These are phyloP conservation scores for Neodiprion fabricii DNA, from an alignment of 1,140 invertebrate species.

Conservation along the genomic window DNA sequence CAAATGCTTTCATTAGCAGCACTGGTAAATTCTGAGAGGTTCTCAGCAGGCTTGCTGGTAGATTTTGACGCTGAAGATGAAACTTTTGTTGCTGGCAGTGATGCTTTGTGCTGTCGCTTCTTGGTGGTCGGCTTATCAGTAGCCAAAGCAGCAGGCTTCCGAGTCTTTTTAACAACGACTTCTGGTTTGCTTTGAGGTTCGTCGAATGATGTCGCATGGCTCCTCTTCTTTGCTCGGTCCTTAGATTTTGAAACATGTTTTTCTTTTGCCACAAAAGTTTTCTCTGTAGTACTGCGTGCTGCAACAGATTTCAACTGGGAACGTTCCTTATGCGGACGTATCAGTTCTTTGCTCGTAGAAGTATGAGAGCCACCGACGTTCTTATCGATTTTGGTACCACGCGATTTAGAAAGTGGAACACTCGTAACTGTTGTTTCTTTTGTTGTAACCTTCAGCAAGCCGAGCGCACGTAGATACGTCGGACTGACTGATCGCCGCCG, in stretches of 20 bases:
- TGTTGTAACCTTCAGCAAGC: background rate
- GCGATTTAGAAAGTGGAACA: background rate
- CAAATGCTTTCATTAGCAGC: background rate
- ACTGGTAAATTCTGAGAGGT: background rate
- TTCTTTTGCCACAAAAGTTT: background rate
- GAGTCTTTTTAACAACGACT: background rate
- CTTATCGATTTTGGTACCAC: background rate
- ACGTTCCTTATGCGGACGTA: constrained; percentile 2
- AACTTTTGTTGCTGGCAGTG: background rate
- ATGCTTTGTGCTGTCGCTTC: background rate
- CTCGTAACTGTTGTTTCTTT: constrained; percentile 3
- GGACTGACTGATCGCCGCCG: constrained; percentile 1
- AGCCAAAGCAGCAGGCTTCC: background rate
- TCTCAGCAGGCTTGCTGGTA: background rate
- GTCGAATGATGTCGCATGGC: background rate
- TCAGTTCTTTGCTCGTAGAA: background rate
- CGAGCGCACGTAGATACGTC: background rate
- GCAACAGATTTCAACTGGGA: background rate
- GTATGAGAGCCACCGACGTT: background rate
- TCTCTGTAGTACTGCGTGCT: background rate
- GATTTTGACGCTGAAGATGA: background rate
- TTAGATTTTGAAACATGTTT: constrained; percentile 3
- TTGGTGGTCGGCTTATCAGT: background rate
- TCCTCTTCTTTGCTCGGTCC: background rate
- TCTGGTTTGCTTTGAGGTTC: background rate